Conservation (phyloP, 2,797 vertebrate species). For the Gouania willdenowi region DNA sequence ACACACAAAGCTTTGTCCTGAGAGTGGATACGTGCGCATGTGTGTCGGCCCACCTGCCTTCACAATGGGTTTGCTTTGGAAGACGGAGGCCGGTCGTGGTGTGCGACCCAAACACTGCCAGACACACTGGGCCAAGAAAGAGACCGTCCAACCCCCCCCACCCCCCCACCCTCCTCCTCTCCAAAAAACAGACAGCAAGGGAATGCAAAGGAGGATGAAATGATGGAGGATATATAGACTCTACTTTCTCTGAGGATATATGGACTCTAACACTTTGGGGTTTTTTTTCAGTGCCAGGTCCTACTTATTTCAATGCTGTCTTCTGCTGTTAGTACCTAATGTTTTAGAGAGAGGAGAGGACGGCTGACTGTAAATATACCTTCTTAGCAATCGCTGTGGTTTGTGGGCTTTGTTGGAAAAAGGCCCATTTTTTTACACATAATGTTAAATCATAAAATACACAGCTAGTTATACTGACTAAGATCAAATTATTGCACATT, state of each 20-base stretch:
- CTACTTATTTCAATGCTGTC: conserved; percentile 50
- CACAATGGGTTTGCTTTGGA: conserved; percentile 68
- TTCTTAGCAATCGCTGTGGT: conserved; percentile 48
- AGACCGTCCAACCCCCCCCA: conserved; percentile 43
- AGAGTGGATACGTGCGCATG: conserved; percentile 51
- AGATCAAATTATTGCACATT: conserved; percentile 54
- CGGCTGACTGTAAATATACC: conserved; percentile 62
- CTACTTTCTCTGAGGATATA: conserved; percentile 46
- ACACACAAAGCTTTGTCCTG: conserved; percentile 68
- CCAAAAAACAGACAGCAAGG: conserved; percentile 15
- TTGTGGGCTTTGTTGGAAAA: conserved; percentile 49
- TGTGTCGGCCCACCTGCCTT: conserved; percentile 65
- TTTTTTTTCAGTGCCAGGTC: conserved; percentile 65
- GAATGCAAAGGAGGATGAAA: conserved; percentile 18
- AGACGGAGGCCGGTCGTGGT: conserved; percentile 60
- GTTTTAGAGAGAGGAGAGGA: conserved; percentile 31
- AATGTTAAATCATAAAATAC: conserved; percentile 39
- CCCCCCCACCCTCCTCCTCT: conserved; percentile 25
- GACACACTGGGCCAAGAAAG: conserved; percentile 57
- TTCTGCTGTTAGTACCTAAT: conserved; percentile 43
- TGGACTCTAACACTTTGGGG: conserved; percentile 40
- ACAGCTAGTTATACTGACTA: conserved; percentile 39
- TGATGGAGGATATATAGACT: conserved; percentile 44
- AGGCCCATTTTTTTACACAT: conserved; percentile 32
- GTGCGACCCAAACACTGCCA: conserved; percentile 67